Evolutionary conservation across 2,797 vertebrate genomes (phyloP), one percentile per base, ranked within the genome.

Genomic region (Protonibea diacanthus): DNA sequence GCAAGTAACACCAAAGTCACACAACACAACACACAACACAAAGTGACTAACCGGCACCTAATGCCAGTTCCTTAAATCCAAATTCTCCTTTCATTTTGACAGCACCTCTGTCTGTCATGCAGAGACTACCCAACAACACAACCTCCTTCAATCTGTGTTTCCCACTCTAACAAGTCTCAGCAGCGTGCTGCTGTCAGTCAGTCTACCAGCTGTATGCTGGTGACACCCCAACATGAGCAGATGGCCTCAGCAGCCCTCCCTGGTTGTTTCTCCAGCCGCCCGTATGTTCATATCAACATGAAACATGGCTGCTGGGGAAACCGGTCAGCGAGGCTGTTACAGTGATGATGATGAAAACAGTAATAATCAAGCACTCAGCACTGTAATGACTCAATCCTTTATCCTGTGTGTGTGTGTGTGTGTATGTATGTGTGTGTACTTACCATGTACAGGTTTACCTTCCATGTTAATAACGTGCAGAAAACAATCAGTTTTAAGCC

Each of bases 171-270:
- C 20, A 25, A 55, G 40, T 52, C 7, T 61, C 57, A 42, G 23
- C 20, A 5, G 15, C 0, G 17, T 23, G 48, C 27, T 45, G 60
- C 52, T 6, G 6, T 38, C 61, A 51, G 20, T 45, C 59, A 1
- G 23, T 71, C 45, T 2, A 64, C 71, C 74, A 75, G 83, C 66
- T 71, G 64, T 63, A 74, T 61, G 66, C 71, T 38, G 60, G 25
- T 77, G 76, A 74, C 78, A 61, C 73, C 81, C 75, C 62, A 53
- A 78, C 65, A 42, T 6, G 71, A 89, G 76, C 94, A 95, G 90
- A 94, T 93, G 91, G 90, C 73, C 76, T 58, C 76, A 86, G 88
- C 83, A 68, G 84, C 27, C 80, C 78, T 68, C 63, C 52, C 73
- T 83, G 78, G 75, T 83, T 78, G 86, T 78, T 88, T 73, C 67